Evolutionary conservation across 2,888 invertebrate genomes (phyloP).

Genomic region (Germaria angustata): DNA sequence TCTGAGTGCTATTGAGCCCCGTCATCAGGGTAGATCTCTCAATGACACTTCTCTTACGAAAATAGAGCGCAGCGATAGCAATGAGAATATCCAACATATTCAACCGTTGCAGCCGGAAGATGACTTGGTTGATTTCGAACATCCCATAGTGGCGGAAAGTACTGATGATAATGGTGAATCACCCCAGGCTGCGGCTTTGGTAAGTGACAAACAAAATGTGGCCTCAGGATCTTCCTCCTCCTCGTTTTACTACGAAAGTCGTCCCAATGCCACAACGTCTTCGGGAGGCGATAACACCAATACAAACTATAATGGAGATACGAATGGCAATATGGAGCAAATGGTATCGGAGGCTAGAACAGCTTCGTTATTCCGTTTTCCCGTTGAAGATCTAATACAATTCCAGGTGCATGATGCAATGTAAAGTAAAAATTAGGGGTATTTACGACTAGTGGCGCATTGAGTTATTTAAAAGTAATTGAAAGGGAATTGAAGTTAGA

Average conservation of each 20-base stretch:
- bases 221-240: conserved; percentile 53
- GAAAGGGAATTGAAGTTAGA: neutral
- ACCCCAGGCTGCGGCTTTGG: conserved; percentile 71
- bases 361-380: conserved; percentile 77
- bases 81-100: conserved; percentile 41
- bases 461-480: neutral
- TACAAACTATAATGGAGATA: conserved; percentile 45
- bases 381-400: conserved; percentile 78
- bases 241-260: conserved; percentile 60
- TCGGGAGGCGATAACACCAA: conserved; percentile 39
- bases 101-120: conserved; percentile 40
- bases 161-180: conserved; percentile 51
- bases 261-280: conserved; percentile 21
- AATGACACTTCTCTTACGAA: conserved; percentile 45
- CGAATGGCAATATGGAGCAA: conserved; percentile 73
- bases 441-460: neutral
- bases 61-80: conserved; percentile 74
- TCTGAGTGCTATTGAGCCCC: conserved; percentile 52
- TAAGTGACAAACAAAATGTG: conserved; percentile 61
- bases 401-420: conserved; percentile 78
- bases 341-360: conserved; percentile 75
- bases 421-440: conserved; percentile 59
- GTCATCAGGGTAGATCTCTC: conserved; percentile 57
- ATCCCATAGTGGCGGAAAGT: conserved; percentile 75
- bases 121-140: conserved; percentile 75